These are phyloP conservation scores for Habrosyne pyritoides DNA, from an alignment of 2,888 invertebrate genomes.

Conservation along the genomic window DNA sequence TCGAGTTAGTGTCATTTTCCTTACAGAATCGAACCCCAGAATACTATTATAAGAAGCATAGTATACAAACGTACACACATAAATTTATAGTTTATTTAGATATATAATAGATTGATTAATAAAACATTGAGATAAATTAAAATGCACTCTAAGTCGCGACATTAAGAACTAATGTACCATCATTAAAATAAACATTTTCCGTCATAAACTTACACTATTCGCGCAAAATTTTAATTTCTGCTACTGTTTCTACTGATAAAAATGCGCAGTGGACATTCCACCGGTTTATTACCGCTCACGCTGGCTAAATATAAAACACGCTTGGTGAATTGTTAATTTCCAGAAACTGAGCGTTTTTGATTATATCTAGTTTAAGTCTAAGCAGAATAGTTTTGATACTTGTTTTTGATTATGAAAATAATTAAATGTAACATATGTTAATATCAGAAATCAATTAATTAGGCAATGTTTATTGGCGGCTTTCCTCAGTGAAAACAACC, in stretches of 20 bases:
- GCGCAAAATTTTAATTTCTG: slow-evolving; percentile 17
- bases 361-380: slow-evolving; percentile 54
- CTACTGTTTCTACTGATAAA: slow-evolving; percentile 32
- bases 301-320: slow-evolving; percentile 72
- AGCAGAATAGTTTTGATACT: slow-evolving; percentile 24
- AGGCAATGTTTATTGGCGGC: no score
- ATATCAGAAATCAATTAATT: no score
- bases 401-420: no score
- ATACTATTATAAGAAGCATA: no score
- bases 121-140: neutral
- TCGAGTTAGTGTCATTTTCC: no score
- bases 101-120: no score
- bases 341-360: slow-evolving; percentile 71
- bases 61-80: no score
- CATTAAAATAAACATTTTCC: neutral
- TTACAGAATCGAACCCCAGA: no score
- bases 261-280: slow-evolving; percentile 51
- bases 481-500: no score
- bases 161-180: neutral
- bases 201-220: slow-evolving; percentile 13
- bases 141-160: neutral
- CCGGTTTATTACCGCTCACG: slow-evolving; percentile 52
- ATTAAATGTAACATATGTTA: no score
- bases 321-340: slow-evolving; percentile 77
- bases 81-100: no score